phyloP scores from a whole-genome alignment of 1,140 invertebrate species.

The Cyclargus thomasi region DNA sequence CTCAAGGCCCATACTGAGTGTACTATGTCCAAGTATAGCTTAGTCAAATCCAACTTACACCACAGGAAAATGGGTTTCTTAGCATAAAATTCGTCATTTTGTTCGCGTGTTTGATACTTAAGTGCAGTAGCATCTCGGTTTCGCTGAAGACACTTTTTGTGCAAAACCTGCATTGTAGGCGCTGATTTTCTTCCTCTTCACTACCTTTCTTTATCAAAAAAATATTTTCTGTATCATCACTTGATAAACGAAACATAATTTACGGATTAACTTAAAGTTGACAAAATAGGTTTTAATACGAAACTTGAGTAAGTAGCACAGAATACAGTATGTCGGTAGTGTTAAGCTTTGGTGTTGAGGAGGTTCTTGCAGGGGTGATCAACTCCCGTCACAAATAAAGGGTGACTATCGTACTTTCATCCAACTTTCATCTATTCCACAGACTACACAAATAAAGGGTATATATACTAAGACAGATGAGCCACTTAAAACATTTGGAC shows the following conservation, averaged over 20 bases:
- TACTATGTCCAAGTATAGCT: neutral
- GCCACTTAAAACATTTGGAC: no score
- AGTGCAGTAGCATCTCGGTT: slow-evolving; percentile 44
- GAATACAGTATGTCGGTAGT: no score
- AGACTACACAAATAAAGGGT: no score
- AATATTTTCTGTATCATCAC: slow-evolving; percentile 12
- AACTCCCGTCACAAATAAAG: no score
- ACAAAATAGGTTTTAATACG: no score
- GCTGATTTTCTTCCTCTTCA: neutral
- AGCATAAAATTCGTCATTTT: neutral
- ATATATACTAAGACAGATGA: no score
- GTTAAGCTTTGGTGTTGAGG: no score
- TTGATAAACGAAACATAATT: slow-evolving; percentile 29
- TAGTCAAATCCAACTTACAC: slow-evolving; percentile 19
- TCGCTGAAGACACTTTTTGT: slow-evolving; percentile 35
- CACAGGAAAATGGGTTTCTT: slow-evolving; percentile 16
- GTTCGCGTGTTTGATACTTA: slow-evolving; percentile 2
- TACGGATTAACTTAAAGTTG: neutral
- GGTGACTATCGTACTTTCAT: no score
- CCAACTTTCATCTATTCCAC: no score
- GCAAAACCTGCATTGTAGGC: slow-evolving; percentile 35
- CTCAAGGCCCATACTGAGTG: no score
- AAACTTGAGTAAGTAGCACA: no score
- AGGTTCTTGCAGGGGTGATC: no score
- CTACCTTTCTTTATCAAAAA: neutral